Evolutionary conservation across 1,140 invertebrate genomes (phyloP), one percentile per base, ranked within the genome.

Genomic region (Orchestia grillus): DNA sequence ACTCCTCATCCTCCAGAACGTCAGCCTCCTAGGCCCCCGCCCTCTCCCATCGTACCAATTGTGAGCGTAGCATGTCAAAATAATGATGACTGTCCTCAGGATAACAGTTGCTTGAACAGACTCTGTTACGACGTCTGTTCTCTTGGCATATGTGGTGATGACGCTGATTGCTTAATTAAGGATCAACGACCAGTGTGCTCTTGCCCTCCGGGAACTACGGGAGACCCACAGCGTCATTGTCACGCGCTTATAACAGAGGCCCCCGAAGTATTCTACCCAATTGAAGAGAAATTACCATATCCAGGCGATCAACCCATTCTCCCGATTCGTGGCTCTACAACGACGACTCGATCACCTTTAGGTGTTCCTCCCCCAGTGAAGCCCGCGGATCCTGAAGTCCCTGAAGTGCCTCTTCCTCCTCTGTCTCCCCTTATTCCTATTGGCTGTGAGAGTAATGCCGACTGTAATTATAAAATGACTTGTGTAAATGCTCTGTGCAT

Each of bases 41-140:
- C 96, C n/a, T 45, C 88, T 36, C 96, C 96, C 4, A 95, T 96
- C 45, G 40, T 96, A 40, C 96, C 96, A 42, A n/a, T 92, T 15
- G 44, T 96, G 0, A 96, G 42, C 44, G 57, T 95, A 87, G 96
- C 96, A n/a, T 96, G 96, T 96, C 92, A 91, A 88, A 96, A 96
- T 95, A 96, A 96, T 45, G 96, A 96, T 98, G 98, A 99, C 97
- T 99, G 99, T 98, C 98, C 98, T 96, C 98, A 98, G 97, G 98
- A 99, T 97, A 98, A 99, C 98, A 98, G 98, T 97, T 99, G 99
- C 98, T 98, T 99, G 97, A 98, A 98, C 97, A 98, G 98, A 97
- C 98, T 98, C 97, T 99, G 99, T 97, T 98, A 98, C 97, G 98
- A 98, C 0, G 98, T 98, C 44, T 99, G 99, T 97, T 98, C 98